These are phyloP conservation scores for Eciton burchellii DNA, from an alignment of 1,140 invertebrate species.

Conservation along the genomic window DNA sequence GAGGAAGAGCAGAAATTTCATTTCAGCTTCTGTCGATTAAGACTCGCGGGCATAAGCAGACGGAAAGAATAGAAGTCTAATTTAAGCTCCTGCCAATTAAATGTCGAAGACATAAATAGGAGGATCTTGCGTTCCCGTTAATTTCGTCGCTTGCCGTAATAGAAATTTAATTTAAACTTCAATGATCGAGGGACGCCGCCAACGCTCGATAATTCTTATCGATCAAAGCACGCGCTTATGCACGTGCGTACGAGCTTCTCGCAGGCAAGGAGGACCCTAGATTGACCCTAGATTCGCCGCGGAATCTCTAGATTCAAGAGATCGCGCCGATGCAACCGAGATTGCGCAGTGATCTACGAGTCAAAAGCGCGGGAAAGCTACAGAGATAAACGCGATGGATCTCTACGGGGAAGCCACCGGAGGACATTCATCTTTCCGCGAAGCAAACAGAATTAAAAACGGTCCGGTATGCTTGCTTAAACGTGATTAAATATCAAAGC, in stretches of 20 bases:
- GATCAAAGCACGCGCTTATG: background rate
- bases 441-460: conserved; percentile 83
- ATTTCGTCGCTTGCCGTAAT: background rate
- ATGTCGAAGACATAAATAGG: background rate
- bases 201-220: too few relatives aligned
- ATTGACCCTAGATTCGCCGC: too few relatives aligned
- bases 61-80: background rate
- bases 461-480: conserved; percentile 76
- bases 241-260: background rate
- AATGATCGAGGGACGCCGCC: background rate
- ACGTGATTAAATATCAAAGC: conserved; percentile 85
- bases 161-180: conserved; percentile 23
- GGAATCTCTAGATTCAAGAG: background rate
- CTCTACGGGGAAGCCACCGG: conserved; percentile 41
- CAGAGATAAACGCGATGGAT: conserved; percentile 46
- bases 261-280: background rate
- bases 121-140: background rate
- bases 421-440: conserved; percentile 70
- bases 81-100: conserved; percentile 10
- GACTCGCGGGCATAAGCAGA: background rate
- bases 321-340: background rate
- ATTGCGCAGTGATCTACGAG: background rate
- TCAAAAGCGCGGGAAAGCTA: background rate
- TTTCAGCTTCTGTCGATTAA: conserved; percentile 7
- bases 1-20: conserved; percentile 8